Conservation (phyloP, 2,888 invertebrate species). For the Anorthoa munda region DNA sequence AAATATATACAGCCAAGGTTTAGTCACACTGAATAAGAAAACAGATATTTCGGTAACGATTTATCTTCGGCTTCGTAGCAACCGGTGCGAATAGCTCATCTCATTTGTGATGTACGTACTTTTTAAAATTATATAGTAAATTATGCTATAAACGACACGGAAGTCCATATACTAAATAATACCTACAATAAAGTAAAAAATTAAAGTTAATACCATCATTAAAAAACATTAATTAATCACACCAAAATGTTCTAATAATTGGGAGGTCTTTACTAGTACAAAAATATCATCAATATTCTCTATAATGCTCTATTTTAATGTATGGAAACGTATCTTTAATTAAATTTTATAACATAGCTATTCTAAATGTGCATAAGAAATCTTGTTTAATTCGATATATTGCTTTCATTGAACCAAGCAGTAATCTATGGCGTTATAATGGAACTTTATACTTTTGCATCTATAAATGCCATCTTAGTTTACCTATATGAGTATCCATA, state of each 20-base stretch:
- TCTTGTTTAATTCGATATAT: constrained; percentile 57
- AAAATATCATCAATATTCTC: constrained; percentile 82
- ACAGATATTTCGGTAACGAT: constrained; percentile 79
- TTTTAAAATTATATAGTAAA: constrained; percentile 79
- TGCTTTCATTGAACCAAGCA: constrained; percentile 61
- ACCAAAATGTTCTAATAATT: constrained; percentile 66
- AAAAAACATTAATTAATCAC: constrained; percentile 68
- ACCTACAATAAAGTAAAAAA: constrained; percentile 65
- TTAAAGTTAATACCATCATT: constrained; percentile 60
- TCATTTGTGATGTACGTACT: constrained; percentile 77
- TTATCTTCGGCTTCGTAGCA: constrained; percentile 76
- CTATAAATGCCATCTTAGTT: constrained; percentile 63
- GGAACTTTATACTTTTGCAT: constrained; percentile 58
- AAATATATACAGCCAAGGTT: constrained; percentile 62
- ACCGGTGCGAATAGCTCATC: constrained; percentile 70
- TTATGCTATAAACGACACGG: constrained; percentile 75
- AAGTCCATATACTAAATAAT: constrained; percentile 68
- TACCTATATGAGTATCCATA: constrained; percentile 70
- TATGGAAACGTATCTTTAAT: constrained; percentile 61
- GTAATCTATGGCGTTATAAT: constrained; percentile 50
- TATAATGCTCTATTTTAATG: constrained; percentile 58
- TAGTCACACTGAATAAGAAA: constrained; percentile 64
- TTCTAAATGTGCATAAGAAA: constrained; percentile 62
- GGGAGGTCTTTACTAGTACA: constrained; percentile 85
- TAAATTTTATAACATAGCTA: constrained; percentile 56